Evolutionary conservation across 2,888 invertebrate genomes (phyloP).

Genomic region (Philaethria dido): DNA sequence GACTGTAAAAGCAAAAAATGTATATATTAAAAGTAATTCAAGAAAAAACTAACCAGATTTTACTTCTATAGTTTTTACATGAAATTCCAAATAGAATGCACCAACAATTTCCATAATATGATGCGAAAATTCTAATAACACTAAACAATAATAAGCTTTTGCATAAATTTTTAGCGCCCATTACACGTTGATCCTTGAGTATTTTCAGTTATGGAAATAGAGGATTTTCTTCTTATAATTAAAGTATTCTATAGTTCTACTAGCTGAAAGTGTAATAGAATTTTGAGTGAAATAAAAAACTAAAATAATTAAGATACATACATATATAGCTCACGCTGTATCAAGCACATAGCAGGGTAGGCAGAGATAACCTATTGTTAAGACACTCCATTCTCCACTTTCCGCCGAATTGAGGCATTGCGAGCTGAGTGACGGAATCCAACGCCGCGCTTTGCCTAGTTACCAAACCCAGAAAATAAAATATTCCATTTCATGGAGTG

Average conservation of each 20-base stretch:
- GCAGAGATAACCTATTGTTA: no score
- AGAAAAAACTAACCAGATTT: slow-evolving; percentile 1
- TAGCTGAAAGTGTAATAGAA: slow-evolving; percentile 19
- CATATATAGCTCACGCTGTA: no score
- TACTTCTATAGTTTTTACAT: neutral
- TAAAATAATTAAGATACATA: no score
- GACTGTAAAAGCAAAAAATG: no score
- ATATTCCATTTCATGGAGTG: no score
- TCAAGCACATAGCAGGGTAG: no score
- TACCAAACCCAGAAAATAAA: no score
- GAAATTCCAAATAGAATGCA: neutral
- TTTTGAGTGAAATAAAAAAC: slow-evolving; percentile 3
- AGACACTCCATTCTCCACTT: no score
- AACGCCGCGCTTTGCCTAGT: no score
- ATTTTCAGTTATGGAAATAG: slow-evolving; percentile 37
- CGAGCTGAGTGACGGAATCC: no score
- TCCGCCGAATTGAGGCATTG: no score
- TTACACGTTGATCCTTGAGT: slow-evolving; percentile 66
- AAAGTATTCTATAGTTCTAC: slow-evolving; percentile 19
- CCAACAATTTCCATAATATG: slow-evolving; percentile 12
- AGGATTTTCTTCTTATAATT: slow-evolving; percentile 33
- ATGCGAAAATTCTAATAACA: slow-evolving; percentile 26
- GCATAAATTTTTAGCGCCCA: slow-evolving; percentile 53
- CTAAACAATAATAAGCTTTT: slow-evolving; percentile 32
- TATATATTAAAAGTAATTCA: slow-evolving; percentile 1